These are phyloP conservation scores for Oikopleura vanhoeffeni DNA, from an alignment of 23 tunicate genomes.

Conservation along the genomic window DNA sequence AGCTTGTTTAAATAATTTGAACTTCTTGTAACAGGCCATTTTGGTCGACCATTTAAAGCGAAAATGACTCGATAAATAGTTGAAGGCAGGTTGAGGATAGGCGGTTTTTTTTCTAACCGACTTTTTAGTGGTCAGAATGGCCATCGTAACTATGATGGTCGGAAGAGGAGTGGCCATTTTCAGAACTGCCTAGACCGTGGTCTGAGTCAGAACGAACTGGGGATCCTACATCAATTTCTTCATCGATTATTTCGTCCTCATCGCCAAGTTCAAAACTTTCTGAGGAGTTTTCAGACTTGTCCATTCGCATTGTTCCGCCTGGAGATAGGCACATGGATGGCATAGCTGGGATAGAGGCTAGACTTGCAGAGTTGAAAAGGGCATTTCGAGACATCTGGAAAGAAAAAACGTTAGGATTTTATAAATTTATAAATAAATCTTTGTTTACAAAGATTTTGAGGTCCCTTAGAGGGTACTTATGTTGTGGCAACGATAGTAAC, in stretches of 20 bases:
- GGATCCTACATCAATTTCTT: background rate
- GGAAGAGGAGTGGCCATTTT: background rate
- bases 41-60: no score
- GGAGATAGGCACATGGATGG: constrained; percentile 8
- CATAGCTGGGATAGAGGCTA: background rate
- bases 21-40: no score
- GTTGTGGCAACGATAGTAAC: background rate
- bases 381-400: background rate
- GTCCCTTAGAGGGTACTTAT: no score
- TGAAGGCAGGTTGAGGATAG: background rate
- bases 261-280: background rate
- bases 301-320: constrained; percentile 10
- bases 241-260: background rate
- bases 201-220: constrained; percentile 3
- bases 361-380: background rate
- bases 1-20: no score
- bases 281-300: background rate
- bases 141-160: background rate
- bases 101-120: background rate
- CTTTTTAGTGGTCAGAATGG: background rate
- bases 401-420: no score
- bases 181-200: background rate
- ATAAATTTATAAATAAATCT: no score
- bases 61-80: no score
- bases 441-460: no score